Conservation (phyloP, 2,113 vertebrate species). For the Arvicanthis niloticus region DNA sequence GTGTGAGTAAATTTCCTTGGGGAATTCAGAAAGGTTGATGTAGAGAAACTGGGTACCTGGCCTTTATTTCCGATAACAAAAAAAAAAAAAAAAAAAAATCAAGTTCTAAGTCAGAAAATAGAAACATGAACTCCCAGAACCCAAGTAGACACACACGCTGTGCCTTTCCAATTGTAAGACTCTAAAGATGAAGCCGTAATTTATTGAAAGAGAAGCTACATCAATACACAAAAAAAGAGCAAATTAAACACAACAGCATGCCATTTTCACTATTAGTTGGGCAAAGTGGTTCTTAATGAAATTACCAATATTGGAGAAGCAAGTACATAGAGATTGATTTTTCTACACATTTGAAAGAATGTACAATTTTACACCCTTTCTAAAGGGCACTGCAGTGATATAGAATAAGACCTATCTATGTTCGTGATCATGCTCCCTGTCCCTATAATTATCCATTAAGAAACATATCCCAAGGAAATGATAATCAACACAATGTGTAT, state of each 20-base stretch:
- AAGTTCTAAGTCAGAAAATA: conserved; percentile 58
- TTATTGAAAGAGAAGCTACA: conserved; percentile 54
- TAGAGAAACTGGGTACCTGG: conserved; percentile 39
- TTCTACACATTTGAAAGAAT: conserved; percentile 31
- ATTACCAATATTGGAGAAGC: conserved; percentile 59
- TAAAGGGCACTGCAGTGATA: conserved; percentile 11
- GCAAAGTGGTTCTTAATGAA: conserved; percentile 67
- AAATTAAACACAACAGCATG: conserved; percentile 67
- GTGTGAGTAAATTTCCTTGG: conserved; percentile 34
- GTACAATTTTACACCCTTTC: conserved; percentile 27
- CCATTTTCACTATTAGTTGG: conserved; percentile 60
- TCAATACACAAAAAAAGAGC: conserved; percentile 39
- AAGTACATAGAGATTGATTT: conserved; percentile 37
- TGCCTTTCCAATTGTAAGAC: neutral
- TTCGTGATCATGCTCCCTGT: neutral
- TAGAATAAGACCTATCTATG: neutral
- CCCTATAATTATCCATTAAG: conserved; percentile 24
- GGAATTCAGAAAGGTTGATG: conserved; percentile 40
- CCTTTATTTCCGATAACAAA: conserved; percentile 35
- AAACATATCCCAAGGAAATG: conserved; percentile 56
- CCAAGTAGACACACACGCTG: conserved; percentile 28
- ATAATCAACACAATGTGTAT: conserved; percentile 40
- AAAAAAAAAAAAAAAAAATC: conserved; percentile 21
- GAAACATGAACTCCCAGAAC: neutral
- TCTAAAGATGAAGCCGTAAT: conserved; percentile 40